These are phyloP conservation scores for Recurvirostra avosetta DNA, from an alignment of 2,113 vertebrate genomes.

Conservation along the genomic window DNA sequence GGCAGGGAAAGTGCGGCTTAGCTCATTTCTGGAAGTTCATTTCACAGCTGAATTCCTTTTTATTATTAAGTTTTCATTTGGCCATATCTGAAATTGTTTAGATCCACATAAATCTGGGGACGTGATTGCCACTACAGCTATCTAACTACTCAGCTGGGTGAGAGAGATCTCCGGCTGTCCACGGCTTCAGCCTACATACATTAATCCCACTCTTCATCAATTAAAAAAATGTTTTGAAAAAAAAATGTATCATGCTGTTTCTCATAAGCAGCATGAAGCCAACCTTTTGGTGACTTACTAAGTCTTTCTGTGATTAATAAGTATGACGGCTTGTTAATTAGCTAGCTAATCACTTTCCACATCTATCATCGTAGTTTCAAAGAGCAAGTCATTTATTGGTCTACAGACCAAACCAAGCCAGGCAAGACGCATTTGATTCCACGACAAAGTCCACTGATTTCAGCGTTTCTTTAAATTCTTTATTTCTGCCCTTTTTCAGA, in stretches of 20 bases:
- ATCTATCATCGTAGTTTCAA: background rate
- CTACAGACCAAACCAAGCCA: background rate
- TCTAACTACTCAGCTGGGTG: background rate
- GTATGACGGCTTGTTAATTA: slow-evolving; percentile 16
- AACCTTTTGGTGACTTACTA: background rate
- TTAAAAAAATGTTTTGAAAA: background rate
- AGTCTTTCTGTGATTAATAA: slow-evolving; percentile 9
- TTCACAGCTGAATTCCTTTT: slow-evolving; percentile 63
- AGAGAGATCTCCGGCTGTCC: background rate
- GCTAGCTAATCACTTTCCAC: background rate
- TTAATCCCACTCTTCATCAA: background rate
- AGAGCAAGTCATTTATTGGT: background rate
- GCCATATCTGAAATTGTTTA: slow-evolving; percentile 34
- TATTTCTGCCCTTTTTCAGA: background rate
- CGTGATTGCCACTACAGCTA: background rate
- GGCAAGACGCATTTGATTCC: background rate
- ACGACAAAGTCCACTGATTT: background rate
- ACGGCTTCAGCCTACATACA: background rate
- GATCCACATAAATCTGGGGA: slow-evolving; percentile 16
- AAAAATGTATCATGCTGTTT: background rate
- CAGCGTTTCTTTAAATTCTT: background rate
- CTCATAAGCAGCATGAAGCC: background rate
- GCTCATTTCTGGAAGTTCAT: slow-evolving; percentile 42
- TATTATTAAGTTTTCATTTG: slow-evolving; percentile 34
- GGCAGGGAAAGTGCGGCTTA: background rate